phyloP scores from a whole-genome alignment of 2,797 vertebrate species.

The Zonotrichia albicollis region DNA sequence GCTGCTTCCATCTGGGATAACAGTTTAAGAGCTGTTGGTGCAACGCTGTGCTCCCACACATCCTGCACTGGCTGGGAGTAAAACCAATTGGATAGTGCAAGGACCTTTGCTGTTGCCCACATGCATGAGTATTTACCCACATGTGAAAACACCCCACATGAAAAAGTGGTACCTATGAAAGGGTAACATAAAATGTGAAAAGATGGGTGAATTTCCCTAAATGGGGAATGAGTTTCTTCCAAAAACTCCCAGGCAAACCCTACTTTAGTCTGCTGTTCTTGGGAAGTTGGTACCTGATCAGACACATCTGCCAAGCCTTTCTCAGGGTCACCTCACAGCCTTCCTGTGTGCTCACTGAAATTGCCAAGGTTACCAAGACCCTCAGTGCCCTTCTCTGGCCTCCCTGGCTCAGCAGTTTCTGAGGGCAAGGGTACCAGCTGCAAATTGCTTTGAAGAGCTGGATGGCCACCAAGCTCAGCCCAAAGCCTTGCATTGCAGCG shows the following conservation, averaged over 20 bases:
- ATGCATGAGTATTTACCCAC: background rate
- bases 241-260: background rate
- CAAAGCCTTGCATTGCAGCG: background rate
- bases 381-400: background rate
- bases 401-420: background rate
- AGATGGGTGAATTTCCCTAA: background rate
- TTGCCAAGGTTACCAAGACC: background rate
- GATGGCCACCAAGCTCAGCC: background rate
- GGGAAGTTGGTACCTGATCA: background rate
- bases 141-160: background rate
- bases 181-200: background rate
- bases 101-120: background rate
- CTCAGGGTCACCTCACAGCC: background rate
- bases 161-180: background rate
- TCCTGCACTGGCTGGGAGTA: background rate
- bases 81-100: background rate
- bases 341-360: background rate
- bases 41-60: background rate
- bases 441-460: constrained; percentile 12
- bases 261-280: background rate
- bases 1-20: background rate
- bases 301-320: background rate
- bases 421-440: background rate
- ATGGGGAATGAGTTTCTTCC: background rate
- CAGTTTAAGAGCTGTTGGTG: background rate